Evolutionary conservation across 2,113 vertebrate genomes (phyloP), one percentile per base, ranked within the genome.

Genomic region (Phainopepla nitens): DNA sequence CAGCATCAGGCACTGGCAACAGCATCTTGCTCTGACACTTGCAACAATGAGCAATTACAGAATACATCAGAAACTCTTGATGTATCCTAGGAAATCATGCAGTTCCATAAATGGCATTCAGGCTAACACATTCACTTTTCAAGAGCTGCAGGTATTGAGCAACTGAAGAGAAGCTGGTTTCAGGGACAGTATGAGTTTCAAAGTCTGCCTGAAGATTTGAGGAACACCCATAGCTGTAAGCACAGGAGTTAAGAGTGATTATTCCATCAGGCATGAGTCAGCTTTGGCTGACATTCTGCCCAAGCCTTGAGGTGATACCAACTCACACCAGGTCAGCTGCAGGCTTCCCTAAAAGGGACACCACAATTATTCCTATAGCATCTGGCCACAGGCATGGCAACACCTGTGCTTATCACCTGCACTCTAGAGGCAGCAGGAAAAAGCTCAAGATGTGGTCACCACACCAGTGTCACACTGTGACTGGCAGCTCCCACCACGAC

Each of bases 401-500:
- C 2, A 2, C 41, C 28, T 57, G 21, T 71, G 41, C 49, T 62
- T 35, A 31, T 11, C 64, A 36, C 17, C 70, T 31, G 41, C 1
- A 3, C 51, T 58, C 72, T 10, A 19, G 21, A 81, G 16, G 54
- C 28, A 70, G n/a, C 69, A 70, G 22, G n/a, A 41, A 49, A 66
- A 25, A 66, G 69, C 56, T 62, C 51, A 22, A 8, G 22, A 13
- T 2, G 15, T 60, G 58, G 36, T 64, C 44, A 36, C 4, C 2
- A 21, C 27, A 23, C 3, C 10, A 56, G n/a, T 4, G 0, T 13
- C n/a, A 58, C 13, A 47, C 31, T 24, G 24, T 0, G 3, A 57
- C 36, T 7, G 39, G 51, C 44, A 85, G 72, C 66, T 65, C 50
- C 19, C 45, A 35, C 62, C 10, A 50, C 1, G 1, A 22, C 11